Evolutionary conservation across 2,888 invertebrate species (phyloP), one percentile per base, ranked within the genome.

Genomic region (Acanthacorydalis orientalis): DNA sequence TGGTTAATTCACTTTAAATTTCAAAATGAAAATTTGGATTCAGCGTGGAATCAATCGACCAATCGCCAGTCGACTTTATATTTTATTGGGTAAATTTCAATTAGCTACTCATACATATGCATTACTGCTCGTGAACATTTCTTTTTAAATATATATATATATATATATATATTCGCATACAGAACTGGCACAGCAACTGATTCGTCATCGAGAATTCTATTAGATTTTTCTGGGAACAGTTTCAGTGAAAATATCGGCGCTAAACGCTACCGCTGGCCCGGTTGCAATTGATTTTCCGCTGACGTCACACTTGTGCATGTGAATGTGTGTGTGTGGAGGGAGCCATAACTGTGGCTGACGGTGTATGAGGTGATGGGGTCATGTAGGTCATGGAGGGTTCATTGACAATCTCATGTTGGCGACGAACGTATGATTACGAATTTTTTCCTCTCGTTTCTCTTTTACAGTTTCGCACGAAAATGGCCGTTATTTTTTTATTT

Each of bases 361-460:
- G n/a, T 14, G 40, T 40, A 10, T 12, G 15, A n/a, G 23, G 31
- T 16, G 15, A 43, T 31, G 44, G 40, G 46, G 46, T 46, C 35
- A 46, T 16, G 39, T 33, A 41, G 46, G 46, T 46, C 46, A 46
- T 16, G 41, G 32, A 16, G 32, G 32, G 46, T 46, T 46, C 46
- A 46, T 46, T 46, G 46, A 46, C 46, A 46, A 46, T 23, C 33
- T 43, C 16, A 42, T 31, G 7, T 42, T 2, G 16, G 23, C 14
- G 12, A 23, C 12, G 12, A 42, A 42, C 11, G n/a, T 32, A 44
- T 9, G 7, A 14, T 44, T 9, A 10, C 34, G n/a, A 31, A 33
- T 32, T 33, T n/a, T 44, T 23, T 23, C 23, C 6, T 23, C 23
- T 23, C 6, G 23, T 23, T 23, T 23, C 23, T 39, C 16, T 15